phyloP scores from a whole-genome alignment of 2,888 invertebrate genomes.

The Tigriopus californicus region DNA sequence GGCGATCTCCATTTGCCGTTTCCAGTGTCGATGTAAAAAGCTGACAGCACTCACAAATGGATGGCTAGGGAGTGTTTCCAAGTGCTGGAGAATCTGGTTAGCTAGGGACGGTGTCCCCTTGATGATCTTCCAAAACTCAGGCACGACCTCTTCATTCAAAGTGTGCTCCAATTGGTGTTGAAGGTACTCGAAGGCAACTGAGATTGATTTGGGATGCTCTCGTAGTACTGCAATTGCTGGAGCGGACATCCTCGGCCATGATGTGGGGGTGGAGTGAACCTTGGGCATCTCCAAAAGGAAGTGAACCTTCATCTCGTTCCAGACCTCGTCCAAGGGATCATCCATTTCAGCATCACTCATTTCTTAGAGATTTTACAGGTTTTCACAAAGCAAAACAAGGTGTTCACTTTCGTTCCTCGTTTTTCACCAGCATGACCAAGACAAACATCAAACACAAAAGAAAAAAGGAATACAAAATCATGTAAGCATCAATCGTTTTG shows the following conservation, averaged over 20 bases:
- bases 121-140: slow-evolving; percentile 39
- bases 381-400: too few relatives aligned
- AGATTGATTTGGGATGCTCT: too few relatives aligned
- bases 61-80: neutral
- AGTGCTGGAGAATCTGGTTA: neutral
- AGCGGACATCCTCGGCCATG: neutral
- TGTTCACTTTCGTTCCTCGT: too few relatives aligned
- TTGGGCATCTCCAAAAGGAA: neutral
- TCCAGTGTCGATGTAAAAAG: neutral
- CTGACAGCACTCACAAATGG: neutral
- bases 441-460: too few relatives aligned
- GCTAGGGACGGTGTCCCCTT: slow-evolving; percentile 30
- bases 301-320: neutral
- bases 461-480: too few relatives aligned
- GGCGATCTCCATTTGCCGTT: neutral
- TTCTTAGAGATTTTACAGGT: too few relatives aligned
- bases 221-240: neutral
- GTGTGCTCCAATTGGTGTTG: slow-evolving; percentile 35
- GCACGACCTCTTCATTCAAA: slow-evolving; percentile 39
- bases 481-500: too few relatives aligned
- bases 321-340: neutral
- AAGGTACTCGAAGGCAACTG: neutral
- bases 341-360: neutral
- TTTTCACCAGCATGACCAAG: too few relatives aligned
- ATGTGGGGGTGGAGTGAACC: neutral